Percentiles rank a stretch among this genome's conserved stretches.
Conservation (phyloP, 2,888 invertebrate species). For the Abscondita cerata region DNA sequence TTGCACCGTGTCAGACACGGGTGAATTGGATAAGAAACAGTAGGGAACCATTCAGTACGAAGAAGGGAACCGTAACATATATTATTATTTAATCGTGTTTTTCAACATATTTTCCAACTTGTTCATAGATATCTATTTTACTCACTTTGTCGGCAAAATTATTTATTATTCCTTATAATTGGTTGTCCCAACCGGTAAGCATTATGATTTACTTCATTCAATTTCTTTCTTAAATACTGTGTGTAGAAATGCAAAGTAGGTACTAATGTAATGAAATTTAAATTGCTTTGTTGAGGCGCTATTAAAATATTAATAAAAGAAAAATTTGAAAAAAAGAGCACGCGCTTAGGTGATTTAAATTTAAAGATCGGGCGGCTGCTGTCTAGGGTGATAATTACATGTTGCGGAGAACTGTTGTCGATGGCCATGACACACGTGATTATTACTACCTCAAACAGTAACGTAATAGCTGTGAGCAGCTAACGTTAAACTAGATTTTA, state of each 20-base stretch:
- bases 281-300: too few species aligned
- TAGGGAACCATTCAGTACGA: conserved; percentile 9
- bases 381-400: conserved; percentile 53
- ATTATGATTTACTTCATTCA: conserved; percentile 8
- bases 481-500: conserved; percentile 43
- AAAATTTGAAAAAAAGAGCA: conserved; percentile 16
- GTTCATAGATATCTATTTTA: conserved; percentile 5
- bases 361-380: conserved; percentile 48
- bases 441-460: conserved; percentile 48
- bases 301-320: too few species aligned
- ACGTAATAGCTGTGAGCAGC: conserved; percentile 31
- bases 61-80: conserved; percentile 11
- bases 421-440: conserved; percentile 48
- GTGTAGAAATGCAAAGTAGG: too few species aligned
- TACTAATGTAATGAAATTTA: too few species aligned
- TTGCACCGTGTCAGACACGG: conserved; percentile 9
- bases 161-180: conserved; percentile 13
- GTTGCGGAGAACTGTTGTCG: conserved; percentile 47
- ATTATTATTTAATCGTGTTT: conserved; percentile 11
- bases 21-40: conserved; percentile 10
- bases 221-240: conserved; percentile 4
- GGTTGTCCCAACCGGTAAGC: conserved; percentile 4
- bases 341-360: conserved; percentile 48
- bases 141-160: conserved; percentile 6
- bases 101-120: conserved; percentile 5